Evolutionary conservation across 2,113 vertebrate genomes (phyloP), one percentile per base, ranked within the genome.

Genomic region (Rynchops niger): DNA sequence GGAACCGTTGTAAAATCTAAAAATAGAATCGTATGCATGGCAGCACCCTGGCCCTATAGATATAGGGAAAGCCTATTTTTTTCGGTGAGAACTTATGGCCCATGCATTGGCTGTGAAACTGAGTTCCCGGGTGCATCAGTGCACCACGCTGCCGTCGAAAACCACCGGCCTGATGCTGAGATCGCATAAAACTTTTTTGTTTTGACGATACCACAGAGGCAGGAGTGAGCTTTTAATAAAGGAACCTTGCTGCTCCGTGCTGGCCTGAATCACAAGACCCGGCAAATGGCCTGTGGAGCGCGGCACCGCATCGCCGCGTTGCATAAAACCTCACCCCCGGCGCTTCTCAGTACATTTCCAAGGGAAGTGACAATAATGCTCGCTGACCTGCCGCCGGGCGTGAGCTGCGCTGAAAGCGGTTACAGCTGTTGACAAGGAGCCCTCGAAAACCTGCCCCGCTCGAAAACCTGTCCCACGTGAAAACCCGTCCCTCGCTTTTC

Each of bases 391-490:
- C 79, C 69, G 53, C 27, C 82, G 95, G 96, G 93, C 32, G 92
- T 92, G 86, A 92, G 26, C 76, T 12, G 42, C 18, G 50, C 69
- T 32, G 58, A 77, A 77, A 76, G 74, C 53, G 25, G 62, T 40
- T 72, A 49, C 52, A 65, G 90, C 78, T 82, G 49, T 83, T 95
- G 72, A 93, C 69, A 88, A 21, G 6, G 29, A 97, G 36, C 66
- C 56, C 88, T 90, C 32, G 2, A 76, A 89, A 90, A 90, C 88
- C 88, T 56, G 67, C 76, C 88, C 76, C 63, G 19, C 89, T 69
- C 9, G 6, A 89, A 87, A 94, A 81, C 86, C 88, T 38, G 73
- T 81, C 90, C 79, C 71, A 29, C 88, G 61, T 10, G 6, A 91
- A 89, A 94, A 82, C 65, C 86, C 26, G 36, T 89, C 90, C 92